These are phyloP conservation scores for Paracentrotus lividus DNA, from an alignment of 53 echinoderm and acorn worm genomes.

Conservation along the genomic window DNA sequence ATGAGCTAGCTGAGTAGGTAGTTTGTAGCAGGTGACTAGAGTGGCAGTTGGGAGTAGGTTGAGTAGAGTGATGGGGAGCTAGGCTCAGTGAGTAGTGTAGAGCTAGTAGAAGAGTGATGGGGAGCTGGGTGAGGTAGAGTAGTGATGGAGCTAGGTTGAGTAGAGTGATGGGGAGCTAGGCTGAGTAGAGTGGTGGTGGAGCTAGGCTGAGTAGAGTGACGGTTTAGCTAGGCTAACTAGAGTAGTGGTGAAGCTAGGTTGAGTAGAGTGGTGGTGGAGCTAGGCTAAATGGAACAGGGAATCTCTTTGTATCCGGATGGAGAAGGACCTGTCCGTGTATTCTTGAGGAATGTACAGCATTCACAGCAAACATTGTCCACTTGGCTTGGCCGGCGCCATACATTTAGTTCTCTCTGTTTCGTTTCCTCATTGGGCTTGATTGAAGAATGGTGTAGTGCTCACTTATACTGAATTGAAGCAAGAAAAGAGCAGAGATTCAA, in stretches of 20 bases:
- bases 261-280: constrained; percentile 22
- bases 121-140: not conserved
- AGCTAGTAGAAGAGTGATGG: not conserved
- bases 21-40: not conserved
- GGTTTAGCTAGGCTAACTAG: not conserved
- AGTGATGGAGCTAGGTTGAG: not conserved
- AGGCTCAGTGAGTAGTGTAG: too few species aligned
- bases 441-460: constrained; percentile 83
- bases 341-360: constrained; percentile 88
- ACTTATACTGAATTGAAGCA: constrained; percentile 76
- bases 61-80: not conserved
- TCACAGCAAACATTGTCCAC: constrained; percentile 89
- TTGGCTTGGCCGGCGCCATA: constrained; percentile 64
- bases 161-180: not conserved
- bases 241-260: not conserved
- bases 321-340: constrained; percentile 71
- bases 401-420: constrained; percentile 62
- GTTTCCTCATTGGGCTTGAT: not conserved
- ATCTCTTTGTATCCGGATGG: not conserved
- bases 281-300: constrained; percentile 44
- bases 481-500: constrained; percentile 3
- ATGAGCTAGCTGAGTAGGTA: too few species aligned
- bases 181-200: not conserved
- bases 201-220: not conserved
- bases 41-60: not conserved